Evolutionary conservation across 2,888 invertebrate genomes (phyloP), one percentile per base, ranked within the genome.

Genomic region (Orthosia incerta): DNA sequence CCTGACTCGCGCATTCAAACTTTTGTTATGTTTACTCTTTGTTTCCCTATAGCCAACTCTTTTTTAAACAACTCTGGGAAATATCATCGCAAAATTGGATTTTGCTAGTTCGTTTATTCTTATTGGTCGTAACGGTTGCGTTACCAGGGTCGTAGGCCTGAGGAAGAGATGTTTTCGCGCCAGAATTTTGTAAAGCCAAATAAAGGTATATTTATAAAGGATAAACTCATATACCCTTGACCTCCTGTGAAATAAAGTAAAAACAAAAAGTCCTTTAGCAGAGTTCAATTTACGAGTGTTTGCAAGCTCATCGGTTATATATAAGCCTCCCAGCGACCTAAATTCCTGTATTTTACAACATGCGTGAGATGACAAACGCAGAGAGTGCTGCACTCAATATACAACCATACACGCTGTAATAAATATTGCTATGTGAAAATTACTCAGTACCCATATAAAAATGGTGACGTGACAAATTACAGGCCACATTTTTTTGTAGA

Each of bases 1-100:
- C 86, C 84, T 87, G 87, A 78, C 79, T 87, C 75, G 73, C 86
- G 76, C 77, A 78, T 76, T 81, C 68, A 75, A 81, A 87, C 81
- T 81, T 83, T 81, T 83, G 79, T 85, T 79, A 59, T 79, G 71
- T 86, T 86, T 75, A 81, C 84, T 87, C 81, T 81, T 81, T 79
- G 87, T 83, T 78, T 69, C 77, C 70, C 68, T 48, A n/a, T n/a
- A 53, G 56, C 55, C 66, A 73, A 76, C 76, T 69, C 71, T 78
- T 81, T 78, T 87, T 79, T 74, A 77, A 74, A 74, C 77, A 71
- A 79, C 59, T 71, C 72, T 20, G 63, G 31, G 31, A 72, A 82
- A 81, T 86, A 73, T 76, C 31, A 71, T 65, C 57, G 18, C 2
- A 53, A 18, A 70, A 74, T 76, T 82, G 66, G 23, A 71, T 74